These are phyloP conservation scores for Aelia acuminata DNA, from an alignment of 2,888 invertebrate species.

Conservation along the genomic window DNA sequence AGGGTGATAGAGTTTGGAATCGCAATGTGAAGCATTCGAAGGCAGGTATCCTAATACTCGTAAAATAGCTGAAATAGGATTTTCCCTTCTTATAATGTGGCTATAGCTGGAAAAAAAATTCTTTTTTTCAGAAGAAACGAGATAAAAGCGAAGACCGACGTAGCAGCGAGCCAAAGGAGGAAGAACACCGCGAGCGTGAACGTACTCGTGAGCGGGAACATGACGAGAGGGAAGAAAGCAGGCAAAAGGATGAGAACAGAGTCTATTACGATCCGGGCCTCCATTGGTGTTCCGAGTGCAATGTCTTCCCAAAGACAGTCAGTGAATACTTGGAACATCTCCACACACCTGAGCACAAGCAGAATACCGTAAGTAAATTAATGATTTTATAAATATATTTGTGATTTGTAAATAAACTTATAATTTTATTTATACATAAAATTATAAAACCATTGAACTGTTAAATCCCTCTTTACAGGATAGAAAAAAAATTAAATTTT, in stretches of 20 bases:
- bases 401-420: too few species aligned
- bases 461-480: too few species aligned
- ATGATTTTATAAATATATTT: not conserved
- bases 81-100: not conserved
- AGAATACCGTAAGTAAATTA: slow-evolving; percentile 69
- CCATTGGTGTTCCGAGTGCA: slow-evolving; percentile 91
- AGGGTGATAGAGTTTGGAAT: slow-evolving; percentile 53
- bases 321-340: slow-evolving; percentile 89
- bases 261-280: slow-evolving; percentile 91
- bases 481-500: too few species aligned
- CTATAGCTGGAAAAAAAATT: not conserved
- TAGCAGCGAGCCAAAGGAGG: slow-evolving; percentile 44
- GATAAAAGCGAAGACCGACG: slow-evolving; percentile 13
- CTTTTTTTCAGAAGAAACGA: slow-evolving; percentile 48
- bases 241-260: slow-evolving; percentile 73
- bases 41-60: slow-evolving; percentile 54
- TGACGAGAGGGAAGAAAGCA: slow-evolving; percentile 38
- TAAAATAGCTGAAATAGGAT: slow-evolving; percentile 54
- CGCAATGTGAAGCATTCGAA: slow-evolving; percentile 49
- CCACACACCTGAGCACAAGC: slow-evolving; percentile 83
- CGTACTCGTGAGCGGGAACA: slow-evolving; percentile 27
- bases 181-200: slow-evolving; percentile 1
- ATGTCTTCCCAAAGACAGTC: slow-evolving; percentile 88
- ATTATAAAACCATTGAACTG: too few species aligned
- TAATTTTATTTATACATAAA: too few species aligned